Conservation (phyloP, 2,888 invertebrate genomes). For the Drosophila eohydei region DNA sequence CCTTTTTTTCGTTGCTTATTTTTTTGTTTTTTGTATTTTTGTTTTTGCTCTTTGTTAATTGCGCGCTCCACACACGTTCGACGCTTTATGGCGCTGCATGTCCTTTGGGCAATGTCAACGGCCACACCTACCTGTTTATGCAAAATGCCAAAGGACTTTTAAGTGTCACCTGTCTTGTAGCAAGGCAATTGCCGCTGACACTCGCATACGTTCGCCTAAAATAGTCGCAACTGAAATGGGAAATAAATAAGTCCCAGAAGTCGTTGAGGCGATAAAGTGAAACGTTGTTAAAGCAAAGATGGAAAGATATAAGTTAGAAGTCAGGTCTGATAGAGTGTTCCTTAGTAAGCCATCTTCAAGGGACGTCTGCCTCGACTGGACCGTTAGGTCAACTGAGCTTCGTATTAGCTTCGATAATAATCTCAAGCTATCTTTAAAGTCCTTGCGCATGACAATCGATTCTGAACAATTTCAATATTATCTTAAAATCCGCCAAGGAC, state of each 20-base stretch:
- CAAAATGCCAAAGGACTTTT: constrained; percentile 36
- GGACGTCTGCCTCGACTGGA: too few relatives aligned
- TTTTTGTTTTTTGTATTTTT: not conserved
- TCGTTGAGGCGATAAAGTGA: not conserved
- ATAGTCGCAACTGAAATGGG: not conserved
- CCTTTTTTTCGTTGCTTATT: not conserved
- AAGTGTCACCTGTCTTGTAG: not conserved
- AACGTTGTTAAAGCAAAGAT: not conserved
- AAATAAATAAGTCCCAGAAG: not conserved
- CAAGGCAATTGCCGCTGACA: constrained; percentile 7
- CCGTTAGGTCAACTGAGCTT: too few relatives aligned
- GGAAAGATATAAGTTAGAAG: too few relatives aligned
- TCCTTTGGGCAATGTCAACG: constrained; percentile 15
- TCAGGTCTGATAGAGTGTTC: too few relatives aligned
- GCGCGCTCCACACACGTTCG: constrained; percentile 9
- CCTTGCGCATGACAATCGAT: too few relatives aligned
- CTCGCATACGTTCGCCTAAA: not conserved
- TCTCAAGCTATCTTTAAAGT: too few relatives aligned
- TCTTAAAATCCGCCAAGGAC: too few relatives aligned
- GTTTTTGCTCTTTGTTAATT: constrained; percentile 45
- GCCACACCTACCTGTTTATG: constrained; percentile 16
- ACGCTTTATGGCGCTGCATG: constrained; percentile 17
- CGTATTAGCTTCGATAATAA: too few relatives aligned
- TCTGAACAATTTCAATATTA: too few relatives aligned
- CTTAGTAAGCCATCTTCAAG: too few relatives aligned